These are phyloP conservation scores for Torymus aiolomorphi DNA, from an alignment of 2,888 invertebrate species.

Conservation along the genomic window DNA sequence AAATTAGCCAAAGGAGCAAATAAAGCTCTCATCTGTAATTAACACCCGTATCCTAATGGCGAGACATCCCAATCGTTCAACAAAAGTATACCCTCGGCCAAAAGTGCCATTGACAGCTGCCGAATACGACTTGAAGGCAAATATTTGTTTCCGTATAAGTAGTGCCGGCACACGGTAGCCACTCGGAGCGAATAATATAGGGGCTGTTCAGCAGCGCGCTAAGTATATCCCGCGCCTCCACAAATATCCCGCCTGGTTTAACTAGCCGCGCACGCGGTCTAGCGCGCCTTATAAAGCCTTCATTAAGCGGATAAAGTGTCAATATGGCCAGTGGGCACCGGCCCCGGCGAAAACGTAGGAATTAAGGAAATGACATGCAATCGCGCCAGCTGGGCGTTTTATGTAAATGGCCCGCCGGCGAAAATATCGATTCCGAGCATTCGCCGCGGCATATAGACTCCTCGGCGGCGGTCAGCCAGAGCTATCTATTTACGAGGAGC, in stretches of 20 bases:
- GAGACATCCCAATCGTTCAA: too few relatives aligned
- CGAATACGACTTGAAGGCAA: background rate
- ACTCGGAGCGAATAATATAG: background rate
- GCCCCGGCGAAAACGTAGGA: slow-evolving; percentile 4
- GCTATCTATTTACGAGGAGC: slow-evolving; percentile 13
- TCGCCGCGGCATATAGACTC: background rate
- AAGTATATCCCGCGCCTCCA: too few relatives aligned
- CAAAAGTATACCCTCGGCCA: background rate
- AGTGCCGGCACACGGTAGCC: too few relatives aligned
- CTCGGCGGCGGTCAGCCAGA: background rate
- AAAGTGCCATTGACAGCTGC: background rate
- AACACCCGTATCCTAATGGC: too few relatives aligned
- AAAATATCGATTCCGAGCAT: slow-evolving; percentile 34
- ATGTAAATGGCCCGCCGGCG: slow-evolving; percentile 38
- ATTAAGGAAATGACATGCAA: slow-evolving; percentile 56
- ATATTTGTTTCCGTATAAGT: slow-evolving; percentile 17
- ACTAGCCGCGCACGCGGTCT: too few relatives aligned
- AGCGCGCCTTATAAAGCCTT: background rate
- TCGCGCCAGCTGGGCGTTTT: slow-evolving; percentile 19
- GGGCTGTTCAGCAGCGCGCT: background rate
- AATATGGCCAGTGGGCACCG: background rate
- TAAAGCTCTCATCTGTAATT: too few relatives aligned
- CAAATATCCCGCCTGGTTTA: too few relatives aligned
- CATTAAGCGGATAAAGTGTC: slow-evolving; percentile 3
- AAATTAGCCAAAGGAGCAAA: too few relatives aligned